These are phyloP conservation scores for Chymomyza amoena DNA, from an alignment of 2,888 invertebrate species.

Conservation along the genomic window DNA sequence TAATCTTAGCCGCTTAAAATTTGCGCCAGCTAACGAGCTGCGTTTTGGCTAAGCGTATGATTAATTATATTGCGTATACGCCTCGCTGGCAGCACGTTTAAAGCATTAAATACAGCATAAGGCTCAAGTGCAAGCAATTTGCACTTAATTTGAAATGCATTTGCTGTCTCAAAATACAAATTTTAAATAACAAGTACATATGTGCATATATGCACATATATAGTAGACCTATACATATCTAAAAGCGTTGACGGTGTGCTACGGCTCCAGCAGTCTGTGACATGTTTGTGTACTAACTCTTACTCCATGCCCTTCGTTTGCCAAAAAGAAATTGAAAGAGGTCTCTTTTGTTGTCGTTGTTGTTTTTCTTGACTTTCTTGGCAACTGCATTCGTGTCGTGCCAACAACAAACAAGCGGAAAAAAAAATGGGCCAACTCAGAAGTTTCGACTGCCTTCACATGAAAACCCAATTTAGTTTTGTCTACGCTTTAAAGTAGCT, in stretches of 20 bases:
- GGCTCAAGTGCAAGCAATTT: slow-evolving; percentile 43
- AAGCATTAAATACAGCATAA: slow-evolving; percentile 11
- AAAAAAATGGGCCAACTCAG: slow-evolving; percentile 33
- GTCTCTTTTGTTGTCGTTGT: slow-evolving; percentile 38
- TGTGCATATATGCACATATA: too few species aligned
- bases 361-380: slow-evolving; percentile 28
- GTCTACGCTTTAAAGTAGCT: slow-evolving; percentile 48
- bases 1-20: slow-evolving; percentile 40
- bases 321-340: slow-evolving; percentile 55
- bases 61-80: slow-evolving; percentile 54
- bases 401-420: slow-evolving; percentile 54
- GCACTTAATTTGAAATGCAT: slow-evolving; percentile 47
- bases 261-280: slow-evolving; percentile 51
- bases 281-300: slow-evolving; percentile 26
- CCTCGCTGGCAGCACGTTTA: slow-evolving; percentile 32
- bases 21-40: slow-evolving; percentile 26
- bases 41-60: slow-evolving; percentile 34
- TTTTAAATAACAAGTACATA: not conserved
- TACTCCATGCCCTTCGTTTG: slow-evolving; percentile 40
- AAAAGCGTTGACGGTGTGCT: slow-evolving; percentile 20
- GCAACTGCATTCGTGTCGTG: slow-evolving; percentile 58
- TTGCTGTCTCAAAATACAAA: not conserved
- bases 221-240: too few species aligned
- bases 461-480: slow-evolving; percentile 37
- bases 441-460: slow-evolving; percentile 51